phyloP scores from a whole-genome alignment of 2,797 vertebrate genomes.

The Chelidonichthys spinosus region DNA sequence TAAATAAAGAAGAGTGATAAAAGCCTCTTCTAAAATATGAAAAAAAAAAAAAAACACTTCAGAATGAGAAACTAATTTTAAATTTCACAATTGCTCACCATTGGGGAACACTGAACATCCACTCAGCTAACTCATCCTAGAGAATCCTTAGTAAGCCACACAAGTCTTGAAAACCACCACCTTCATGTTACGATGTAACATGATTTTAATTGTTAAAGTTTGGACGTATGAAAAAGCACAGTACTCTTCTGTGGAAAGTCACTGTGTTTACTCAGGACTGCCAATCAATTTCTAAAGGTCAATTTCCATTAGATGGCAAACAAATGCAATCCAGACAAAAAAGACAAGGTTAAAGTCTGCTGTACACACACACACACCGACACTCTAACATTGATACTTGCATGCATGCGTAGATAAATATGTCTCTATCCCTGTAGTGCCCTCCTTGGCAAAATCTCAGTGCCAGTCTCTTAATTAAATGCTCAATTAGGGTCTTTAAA shows the following conservation, averaged over 20 bases:
- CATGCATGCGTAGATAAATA: conserved; percentile 49
- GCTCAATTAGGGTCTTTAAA: conserved; percentile 88
- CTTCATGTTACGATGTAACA: conserved; percentile 1
- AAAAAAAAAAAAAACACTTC: conserved; percentile 40
- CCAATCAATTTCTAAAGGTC: conserved; percentile 32
- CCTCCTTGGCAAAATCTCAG: conserved; percentile 81
- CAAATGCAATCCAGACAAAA: conserved; percentile 67
- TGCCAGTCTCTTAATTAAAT: conserved; percentile 87
- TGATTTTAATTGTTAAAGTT: neutral
- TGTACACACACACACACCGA: conserved; percentile 16
- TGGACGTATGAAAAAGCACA: neutral
- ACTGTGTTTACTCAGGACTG: conserved; percentile 5
- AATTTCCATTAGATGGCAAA: conserved; percentile 44
- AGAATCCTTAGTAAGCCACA: conserved; percentile 18
- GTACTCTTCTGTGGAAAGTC: conserved; percentile 7
- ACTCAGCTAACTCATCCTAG: conserved; percentile 28
- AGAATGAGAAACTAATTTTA: conserved; percentile 39
- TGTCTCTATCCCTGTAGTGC: conserved; percentile 66
- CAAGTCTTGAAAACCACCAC: neutral
- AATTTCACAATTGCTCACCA: conserved; percentile 37
- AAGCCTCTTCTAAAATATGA: conserved; percentile 52
- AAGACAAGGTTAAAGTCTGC: conserved; percentile 74
- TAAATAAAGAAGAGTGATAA: conserved; percentile 50
- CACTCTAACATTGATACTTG: neutral
- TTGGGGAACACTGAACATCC: conserved; percentile 32